Evolutionary conservation across 2,113 vertebrate species (phyloP), one percentile per base, ranked within the genome.

Genomic region (Hyperoodon ampullatus): DNA sequence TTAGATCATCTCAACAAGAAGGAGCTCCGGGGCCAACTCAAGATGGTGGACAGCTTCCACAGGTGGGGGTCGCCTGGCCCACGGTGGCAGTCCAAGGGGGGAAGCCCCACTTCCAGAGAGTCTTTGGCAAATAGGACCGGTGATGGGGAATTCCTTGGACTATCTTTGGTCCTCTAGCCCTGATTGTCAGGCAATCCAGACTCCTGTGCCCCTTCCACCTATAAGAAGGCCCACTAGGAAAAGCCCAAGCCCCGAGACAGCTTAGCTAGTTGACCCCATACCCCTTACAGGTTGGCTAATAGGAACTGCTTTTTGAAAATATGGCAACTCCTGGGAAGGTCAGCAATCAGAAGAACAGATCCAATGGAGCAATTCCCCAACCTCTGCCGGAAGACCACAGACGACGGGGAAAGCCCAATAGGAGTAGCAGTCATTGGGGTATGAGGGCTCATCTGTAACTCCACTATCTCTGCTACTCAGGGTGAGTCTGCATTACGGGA

Each of bases 31-130:
- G 99, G 99, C 30, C 99, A 99, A 94, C 99, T 99, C 61, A 99
- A 99, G 97, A 99, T 99, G 99, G 99, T 99, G 97, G 99, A 99
- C 98, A 99, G 99, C 98, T 99, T 99, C 98, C 99, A 99, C 98
- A 99, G 99, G 99, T 99, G 97, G 80, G 63, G 55, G 53, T 86
- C 65, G 90, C 91, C 78, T 84, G 85, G 91, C 63, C 30, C 15
- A 1, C 4, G 55, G 95, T 63, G 39, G 88, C 8, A 39, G 70
- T 78, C 65, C 23, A 33, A 50, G 55, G 66, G 84, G 82, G 85
- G 55, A 75, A 71, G 63, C 44, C 83, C 26, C 24, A 5, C 13
- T 42, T 19, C 65, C 60, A 53, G 50, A 44, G 55, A 60, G 68
- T 65, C 82, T 71, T 39, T 50, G 58, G n/a, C 85, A 21, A 18